Conservation (phyloP, 2,113 vertebrate genomes). For the Bolborhynchus lineola region DNA sequence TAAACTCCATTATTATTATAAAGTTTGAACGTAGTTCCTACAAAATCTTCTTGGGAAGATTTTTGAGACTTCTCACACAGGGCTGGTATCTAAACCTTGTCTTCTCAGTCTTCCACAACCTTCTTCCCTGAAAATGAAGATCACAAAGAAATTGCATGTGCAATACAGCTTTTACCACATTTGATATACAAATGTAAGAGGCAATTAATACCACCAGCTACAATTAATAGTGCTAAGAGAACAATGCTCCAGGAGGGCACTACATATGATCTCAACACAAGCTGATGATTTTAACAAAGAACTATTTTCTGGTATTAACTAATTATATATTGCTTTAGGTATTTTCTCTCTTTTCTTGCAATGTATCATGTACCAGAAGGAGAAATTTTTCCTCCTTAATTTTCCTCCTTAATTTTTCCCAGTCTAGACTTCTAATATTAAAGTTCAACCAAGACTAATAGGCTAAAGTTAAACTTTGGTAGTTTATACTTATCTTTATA, state of each 20-base stretch:
- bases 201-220: constrained; percentile 10
- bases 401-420: neutral
- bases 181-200: neutral
- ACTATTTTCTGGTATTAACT: neutral
- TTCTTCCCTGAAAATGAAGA: neutral
- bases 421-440: neutral
- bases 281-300: neutral
- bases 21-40: neutral
- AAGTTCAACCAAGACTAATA: neutral
- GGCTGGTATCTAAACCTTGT: neutral
- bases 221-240: constrained; percentile 1
- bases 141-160: neutral
- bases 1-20: neutral
- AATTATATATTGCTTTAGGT: neutral
- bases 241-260: neutral
- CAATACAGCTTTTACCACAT: neutral
- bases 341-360: neutral
- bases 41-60: neutral
- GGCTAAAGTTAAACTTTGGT: neutral
- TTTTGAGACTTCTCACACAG: neutral
- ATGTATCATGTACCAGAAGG: neutral
- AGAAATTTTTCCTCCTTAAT: neutral
- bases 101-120: neutral
- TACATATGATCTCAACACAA: neutral
- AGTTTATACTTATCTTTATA: neutral